Evolutionary conservation across 2,113 vertebrate genomes (phyloP).

Genomic region (Seriola aureovittata): DNA sequence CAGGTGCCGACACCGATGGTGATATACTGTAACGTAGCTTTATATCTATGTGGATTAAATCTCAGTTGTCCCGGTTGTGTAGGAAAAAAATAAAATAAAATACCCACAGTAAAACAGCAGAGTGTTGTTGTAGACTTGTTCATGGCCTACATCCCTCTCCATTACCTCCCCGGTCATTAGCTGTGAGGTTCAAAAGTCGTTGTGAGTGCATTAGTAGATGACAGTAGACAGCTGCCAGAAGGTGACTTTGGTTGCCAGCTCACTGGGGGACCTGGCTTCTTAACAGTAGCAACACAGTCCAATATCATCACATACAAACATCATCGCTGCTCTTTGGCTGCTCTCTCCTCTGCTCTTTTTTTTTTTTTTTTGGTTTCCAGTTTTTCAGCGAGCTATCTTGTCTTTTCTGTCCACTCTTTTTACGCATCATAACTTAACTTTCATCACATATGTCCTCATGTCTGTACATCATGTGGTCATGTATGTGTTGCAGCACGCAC

Average conservation of each 20-base stretch:
- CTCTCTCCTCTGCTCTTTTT: neutral
- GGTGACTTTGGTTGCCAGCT: conserved; percentile 79
- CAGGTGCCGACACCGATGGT: conserved; percentile 7
- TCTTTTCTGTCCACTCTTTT: neutral
- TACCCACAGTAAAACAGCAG: conserved; percentile 19
- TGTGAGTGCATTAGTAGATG: conserved; percentile 77
- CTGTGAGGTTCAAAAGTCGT: conserved; percentile 68
- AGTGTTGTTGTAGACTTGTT: conserved; percentile 19
- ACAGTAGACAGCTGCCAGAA: conserved; percentile 78
- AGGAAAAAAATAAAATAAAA: neutral
- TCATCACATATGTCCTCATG: neutral
- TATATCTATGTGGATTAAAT: conserved; percentile 23
- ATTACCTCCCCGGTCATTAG: conserved; percentile 70
- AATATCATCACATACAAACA: conserved; percentile 40
- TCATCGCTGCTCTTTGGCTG: conserved; percentile 24
- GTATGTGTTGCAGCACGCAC: neutral
- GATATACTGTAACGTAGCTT: neutral
- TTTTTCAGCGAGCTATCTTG: neutral
- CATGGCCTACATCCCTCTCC: conserved; percentile 65
- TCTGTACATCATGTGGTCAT: neutral
- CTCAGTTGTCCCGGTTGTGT: neutral
- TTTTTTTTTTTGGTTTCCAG: neutral
- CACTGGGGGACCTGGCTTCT: conserved; percentile 60
- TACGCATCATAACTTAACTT: too few species aligned
- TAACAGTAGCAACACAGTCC: conserved; percentile 55